Evolutionary conservation across 2,888 invertebrate species (phyloP).

Genomic region (Clanis bilineata): DNA sequence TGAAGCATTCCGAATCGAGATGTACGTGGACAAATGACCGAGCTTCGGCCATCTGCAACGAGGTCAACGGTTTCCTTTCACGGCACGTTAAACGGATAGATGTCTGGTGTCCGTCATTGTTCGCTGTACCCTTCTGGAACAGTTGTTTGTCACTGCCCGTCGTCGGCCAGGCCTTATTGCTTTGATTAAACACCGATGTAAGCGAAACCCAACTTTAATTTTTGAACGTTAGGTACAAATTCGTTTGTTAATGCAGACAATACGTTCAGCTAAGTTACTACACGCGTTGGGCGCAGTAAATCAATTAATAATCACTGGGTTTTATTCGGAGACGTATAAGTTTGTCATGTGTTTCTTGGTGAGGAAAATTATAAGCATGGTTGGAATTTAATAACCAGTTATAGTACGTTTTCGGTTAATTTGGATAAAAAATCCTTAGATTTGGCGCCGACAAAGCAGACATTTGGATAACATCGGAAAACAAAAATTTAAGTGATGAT

Average conservation of each 20-base stretch:
- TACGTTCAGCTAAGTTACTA: conserved; percentile 39
- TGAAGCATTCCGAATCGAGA: conserved; percentile 9
- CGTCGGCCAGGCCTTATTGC: conserved; percentile 38
- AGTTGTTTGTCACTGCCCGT: conserved; percentile 46
- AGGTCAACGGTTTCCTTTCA: conserved; percentile 42
- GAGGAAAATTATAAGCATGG: not conserved
- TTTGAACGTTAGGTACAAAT: conserved; percentile 19
- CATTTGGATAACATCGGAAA: too few species aligned
- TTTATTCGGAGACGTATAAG: conserved; percentile 18
- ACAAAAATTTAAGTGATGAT: too few species aligned
- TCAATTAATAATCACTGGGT: conserved; percentile 44
- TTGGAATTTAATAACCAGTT: not conserved
- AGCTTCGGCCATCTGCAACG: conserved; percentile 26
- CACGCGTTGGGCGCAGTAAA: conserved; percentile 39
- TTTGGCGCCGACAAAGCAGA: too few species aligned
- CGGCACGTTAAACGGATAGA: conserved; percentile 47
- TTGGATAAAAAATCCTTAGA: too few species aligned
- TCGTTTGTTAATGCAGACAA: conserved; percentile 26
- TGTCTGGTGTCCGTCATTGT: conserved; percentile 51
- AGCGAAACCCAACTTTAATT: conserved; percentile 29
- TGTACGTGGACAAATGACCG: conserved; percentile 7
- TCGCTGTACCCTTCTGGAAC: conserved; percentile 34
- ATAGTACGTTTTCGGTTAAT: too few species aligned
- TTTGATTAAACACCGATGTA: conserved; percentile 37
- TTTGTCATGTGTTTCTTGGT: conserved; percentile 16